phyloP scores from a whole-genome alignment of 2,113 vertebrate species.

The Perca fluviatilis region DNA sequence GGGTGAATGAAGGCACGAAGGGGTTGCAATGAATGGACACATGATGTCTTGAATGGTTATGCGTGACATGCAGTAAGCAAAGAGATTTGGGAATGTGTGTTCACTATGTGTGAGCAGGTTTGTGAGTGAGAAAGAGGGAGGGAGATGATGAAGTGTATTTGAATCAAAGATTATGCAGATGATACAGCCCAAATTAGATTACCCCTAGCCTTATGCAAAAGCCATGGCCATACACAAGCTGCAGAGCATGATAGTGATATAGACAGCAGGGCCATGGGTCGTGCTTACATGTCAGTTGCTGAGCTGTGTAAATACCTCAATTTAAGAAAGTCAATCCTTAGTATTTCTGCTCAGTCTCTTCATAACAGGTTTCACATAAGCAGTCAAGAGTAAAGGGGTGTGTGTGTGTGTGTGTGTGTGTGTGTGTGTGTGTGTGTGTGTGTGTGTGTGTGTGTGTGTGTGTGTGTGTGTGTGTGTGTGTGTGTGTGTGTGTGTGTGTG shows the following conservation, averaged over 20 bases:
- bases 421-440: neutral
- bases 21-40: slow-evolving; percentile 50
- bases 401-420: neutral
- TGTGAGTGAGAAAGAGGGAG: slow-evolving; percentile 1
- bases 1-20: slow-evolving; percentile 56
- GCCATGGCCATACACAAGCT: neutral
- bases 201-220: neutral
- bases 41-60: slow-evolving; percentile 57
- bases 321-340: neutral
- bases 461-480: neutral
- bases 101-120: slow-evolving; percentile 30
- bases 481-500: neutral
- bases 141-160: neutral
- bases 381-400: neutral
- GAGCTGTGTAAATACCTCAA: neutral
- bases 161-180: slow-evolving; percentile 14
- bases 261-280: neutral
- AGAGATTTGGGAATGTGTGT: slow-evolving; percentile 51
- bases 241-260: neutral
- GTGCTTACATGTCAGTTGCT: neutral
- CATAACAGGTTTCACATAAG: neutral
- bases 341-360: neutral
- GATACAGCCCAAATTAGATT: neutral
- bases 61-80: slow-evolving; percentile 26
- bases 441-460: neutral